These are phyloP conservation scores for Adelosebastes latens DNA, from an alignment of 2,797 vertebrate species.

Conservation along the genomic window DNA sequence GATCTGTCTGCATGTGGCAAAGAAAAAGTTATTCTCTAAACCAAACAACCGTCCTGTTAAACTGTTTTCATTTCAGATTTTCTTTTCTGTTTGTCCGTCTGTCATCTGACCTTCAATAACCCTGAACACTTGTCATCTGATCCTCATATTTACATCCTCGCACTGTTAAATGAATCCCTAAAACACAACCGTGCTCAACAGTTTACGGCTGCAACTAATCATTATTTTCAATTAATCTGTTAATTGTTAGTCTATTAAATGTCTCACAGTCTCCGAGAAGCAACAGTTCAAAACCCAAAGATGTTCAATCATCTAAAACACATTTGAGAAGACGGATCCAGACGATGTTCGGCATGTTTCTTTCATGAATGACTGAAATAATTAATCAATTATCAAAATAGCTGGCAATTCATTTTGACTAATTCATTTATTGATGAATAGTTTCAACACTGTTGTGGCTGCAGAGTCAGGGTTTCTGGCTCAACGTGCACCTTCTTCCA, in stretches of 20 bases:
- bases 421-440: background rate
- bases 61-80: constrained; percentile 8
- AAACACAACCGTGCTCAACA: background rate
- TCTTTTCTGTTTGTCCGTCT: constrained; percentile 13
- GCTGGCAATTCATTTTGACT: background rate
- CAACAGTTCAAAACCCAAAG: background rate
- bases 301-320: background rate
- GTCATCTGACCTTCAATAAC: constrained; percentile 1
- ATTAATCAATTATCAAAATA: no score
- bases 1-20: constrained; percentile 16
- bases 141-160: background rate
- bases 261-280: background rate
- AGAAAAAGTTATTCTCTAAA: constrained; percentile 34
- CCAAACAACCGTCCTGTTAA: constrained; percentile 33
- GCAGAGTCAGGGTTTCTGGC: background rate
- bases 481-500: background rate
- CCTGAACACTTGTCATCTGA: background rate
- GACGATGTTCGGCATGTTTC: no score
- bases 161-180: background rate
- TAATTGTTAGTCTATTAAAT: background rate
- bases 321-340: no score
- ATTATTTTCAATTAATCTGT: background rate
- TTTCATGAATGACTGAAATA: no score
- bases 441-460: background rate
- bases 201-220: background rate